These are phyloP conservation scores for Boulengeromyrus knoepffleri DNA, from an alignment of 2,113 vertebrate genomes.

Conservation along the genomic window DNA sequence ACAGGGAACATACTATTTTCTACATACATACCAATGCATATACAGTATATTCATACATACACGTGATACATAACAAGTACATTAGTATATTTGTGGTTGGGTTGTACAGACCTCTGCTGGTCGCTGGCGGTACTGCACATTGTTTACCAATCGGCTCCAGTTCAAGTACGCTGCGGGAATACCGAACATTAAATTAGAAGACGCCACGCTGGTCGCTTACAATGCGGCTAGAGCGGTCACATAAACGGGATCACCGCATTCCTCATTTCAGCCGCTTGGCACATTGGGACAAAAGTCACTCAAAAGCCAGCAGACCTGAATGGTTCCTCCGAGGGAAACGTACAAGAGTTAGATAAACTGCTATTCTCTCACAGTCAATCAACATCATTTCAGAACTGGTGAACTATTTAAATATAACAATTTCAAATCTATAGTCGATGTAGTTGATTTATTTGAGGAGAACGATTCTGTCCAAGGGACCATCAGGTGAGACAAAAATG, in stretches of 20 bases:
- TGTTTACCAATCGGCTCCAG: constrained; percentile 29
- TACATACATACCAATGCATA: neutral
- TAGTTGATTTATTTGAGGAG: neutral
- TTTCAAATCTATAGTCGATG: neutral
- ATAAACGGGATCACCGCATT: neutral
- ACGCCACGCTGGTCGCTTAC: neutral
- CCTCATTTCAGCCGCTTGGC: neutral
- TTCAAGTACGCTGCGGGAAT: constrained; percentile 2
- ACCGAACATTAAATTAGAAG: neutral
- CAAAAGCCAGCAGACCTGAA: neutral
- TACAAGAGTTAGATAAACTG: neutral
- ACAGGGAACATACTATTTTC: neutral
- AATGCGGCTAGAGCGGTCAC: neutral
- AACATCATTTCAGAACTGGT: neutral
- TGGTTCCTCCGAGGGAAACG: neutral
- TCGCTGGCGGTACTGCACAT: constrained; percentile 20
- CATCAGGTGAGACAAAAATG: neutral
- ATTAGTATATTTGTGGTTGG: neutral
- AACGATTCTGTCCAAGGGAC: neutral
- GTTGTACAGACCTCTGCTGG: constrained; percentile 21
- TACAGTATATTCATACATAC: neutral
- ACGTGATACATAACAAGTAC: neutral
- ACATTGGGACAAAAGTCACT: neutral
- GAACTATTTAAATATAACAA: neutral
- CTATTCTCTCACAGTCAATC: neutral